A percentile compares a stretch with the other conserved stretches of the same genome.
Evolutionary conservation across 2,888 invertebrate genomes (phyloP).

Genomic region (Agelastica alni): DNA sequence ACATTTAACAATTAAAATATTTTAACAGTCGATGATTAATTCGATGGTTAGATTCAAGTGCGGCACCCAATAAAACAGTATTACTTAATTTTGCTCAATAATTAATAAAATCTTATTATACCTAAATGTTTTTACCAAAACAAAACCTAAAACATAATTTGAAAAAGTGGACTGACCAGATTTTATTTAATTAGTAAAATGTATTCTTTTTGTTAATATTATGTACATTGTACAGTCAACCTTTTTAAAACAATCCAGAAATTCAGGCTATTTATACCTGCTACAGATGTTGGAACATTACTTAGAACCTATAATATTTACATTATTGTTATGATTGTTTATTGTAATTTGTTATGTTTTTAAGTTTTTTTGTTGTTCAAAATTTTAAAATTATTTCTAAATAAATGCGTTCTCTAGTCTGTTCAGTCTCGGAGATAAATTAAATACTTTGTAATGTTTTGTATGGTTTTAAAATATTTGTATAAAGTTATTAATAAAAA

Average conservation of each 20-base stretch:
- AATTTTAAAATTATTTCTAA: background rate
- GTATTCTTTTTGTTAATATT: too few relatives aligned
- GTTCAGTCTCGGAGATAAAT: conserved; percentile 48
- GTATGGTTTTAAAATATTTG: conserved; percentile 49
- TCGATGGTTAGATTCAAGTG: background rate
- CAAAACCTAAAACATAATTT: background rate
- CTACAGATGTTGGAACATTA: too few relatives aligned
- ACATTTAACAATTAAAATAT: too few relatives aligned
- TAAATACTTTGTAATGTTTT: conserved; percentile 37
- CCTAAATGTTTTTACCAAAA: background rate
- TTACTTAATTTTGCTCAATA: conserved; percentile 22
- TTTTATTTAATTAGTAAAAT: too few relatives aligned
- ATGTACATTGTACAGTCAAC: too few relatives aligned
- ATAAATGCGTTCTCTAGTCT: conserved; percentile 46
- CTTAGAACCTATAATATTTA: conserved; percentile 2
- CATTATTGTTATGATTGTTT: conserved; percentile 9
- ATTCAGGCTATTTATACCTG: too few relatives aligned
- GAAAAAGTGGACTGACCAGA: too few relatives aligned
- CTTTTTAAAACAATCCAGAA: too few relatives aligned
- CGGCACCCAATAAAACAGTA: conserved; percentile 16
- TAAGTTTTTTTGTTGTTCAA: background rate
- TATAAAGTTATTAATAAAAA: conserved; percentile 46
- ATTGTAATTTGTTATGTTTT: conserved; percentile 9
- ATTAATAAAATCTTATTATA: conserved; percentile 9
- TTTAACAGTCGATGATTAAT: too few relatives aligned